Evolutionary conservation across 2,113 vertebrate genomes (phyloP), one percentile per base, ranked within the genome.

Genomic region (Myiopsitta monachus): DNA sequence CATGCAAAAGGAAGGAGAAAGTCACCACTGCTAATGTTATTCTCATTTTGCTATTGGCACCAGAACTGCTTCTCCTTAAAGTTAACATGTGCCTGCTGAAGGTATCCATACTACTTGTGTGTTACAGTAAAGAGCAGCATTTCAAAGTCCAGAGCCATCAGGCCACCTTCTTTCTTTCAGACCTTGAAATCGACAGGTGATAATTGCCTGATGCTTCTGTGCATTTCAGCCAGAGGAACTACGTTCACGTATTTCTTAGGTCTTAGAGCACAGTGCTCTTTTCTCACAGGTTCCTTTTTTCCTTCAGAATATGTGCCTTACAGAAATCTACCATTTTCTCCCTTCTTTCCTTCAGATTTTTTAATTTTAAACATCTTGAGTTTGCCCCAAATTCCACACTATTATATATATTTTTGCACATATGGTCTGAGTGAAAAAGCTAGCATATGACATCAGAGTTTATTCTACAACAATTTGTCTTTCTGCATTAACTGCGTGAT

Each of bases 261-360:
- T 36, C 15, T 80, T n/a, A 38, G 18, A 85, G 57, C 10, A 64
- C 66, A 79, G 30, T 44, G 26, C 3, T 46, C 41, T 77, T 69
- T 41, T 18, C 27, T 57, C 59, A 36, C 30, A 33, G 49, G 36
- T 62, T 19, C 21, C 27, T 19, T 73, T 88, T 52, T 43, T 9
- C 33, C 46, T 88, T 74, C 3, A 11, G 73, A 47, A 55, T 26
- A 43, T 0, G 0, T 6, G 5, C 28, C 51, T 44, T 41, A 54
- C 11, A 69, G 44, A 76, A 72, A 82, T 41, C 24, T 41, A 23
- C 28, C 74, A 43, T 26, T 41, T 18, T 61, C 27, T 6, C 19
- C 0, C 7, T 82, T 66, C 52, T 31, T 57, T 66, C 38, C 10
- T 85, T 76, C 63, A n/a, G 39, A 41, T 59, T 67, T 44, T 64